Conservation (phyloP, 2,888 invertebrate species). For the Agriopis aurantiaria region DNA sequence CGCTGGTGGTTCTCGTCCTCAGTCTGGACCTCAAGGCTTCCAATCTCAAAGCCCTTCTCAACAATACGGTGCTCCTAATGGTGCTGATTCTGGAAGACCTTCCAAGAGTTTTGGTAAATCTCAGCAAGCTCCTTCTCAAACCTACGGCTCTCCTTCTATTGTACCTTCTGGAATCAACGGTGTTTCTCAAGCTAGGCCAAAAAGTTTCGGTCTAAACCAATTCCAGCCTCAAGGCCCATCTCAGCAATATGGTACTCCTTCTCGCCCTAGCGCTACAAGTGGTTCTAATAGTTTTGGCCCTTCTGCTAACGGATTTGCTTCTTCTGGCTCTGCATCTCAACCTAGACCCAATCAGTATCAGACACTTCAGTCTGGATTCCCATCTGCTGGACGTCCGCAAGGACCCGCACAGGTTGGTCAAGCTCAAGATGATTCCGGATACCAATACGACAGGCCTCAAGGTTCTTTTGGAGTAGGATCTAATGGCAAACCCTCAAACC, state of each 20-base stretch:
- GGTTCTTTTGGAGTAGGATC: conserved; percentile 18
- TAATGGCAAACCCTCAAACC: conserved; percentile 10
- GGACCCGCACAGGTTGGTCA: conserved; percentile 44
- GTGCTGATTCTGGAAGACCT: conserved; percentile 21
- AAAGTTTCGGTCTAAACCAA: conserved; percentile 28
- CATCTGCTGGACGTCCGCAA: conserved; percentile 39
- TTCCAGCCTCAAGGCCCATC: conserved; percentile 25
- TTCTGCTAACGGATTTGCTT: conserved; percentile 18
- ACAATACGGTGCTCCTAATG: conserved; percentile 42
- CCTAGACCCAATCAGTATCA: conserved; percentile 48
- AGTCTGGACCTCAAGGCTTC: conserved; percentile 27
- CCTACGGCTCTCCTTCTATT: conserved; percentile 31
- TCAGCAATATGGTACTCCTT: conserved; percentile 42
- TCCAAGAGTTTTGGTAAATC: conserved; percentile 31
- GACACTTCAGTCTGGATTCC: conserved; percentile 37
- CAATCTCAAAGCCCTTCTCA: conserved; percentile 36
- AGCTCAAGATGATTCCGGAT: conserved; percentile 52
- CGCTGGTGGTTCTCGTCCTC: conserved; percentile 24
- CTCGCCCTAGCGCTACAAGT: conserved; percentile 21
- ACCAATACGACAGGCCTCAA: conserved; percentile 56
- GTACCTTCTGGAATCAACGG: conserved; percentile 20
- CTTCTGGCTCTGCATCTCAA: conserved; percentile 33
- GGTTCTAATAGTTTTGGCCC: conserved; percentile 30
- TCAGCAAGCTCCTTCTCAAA: conserved; percentile 43
- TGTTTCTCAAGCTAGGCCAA: conserved; percentile 28